Conservation (phyloP, 2,113 vertebrate species). For the Dicentrarchus labrax region DNA sequence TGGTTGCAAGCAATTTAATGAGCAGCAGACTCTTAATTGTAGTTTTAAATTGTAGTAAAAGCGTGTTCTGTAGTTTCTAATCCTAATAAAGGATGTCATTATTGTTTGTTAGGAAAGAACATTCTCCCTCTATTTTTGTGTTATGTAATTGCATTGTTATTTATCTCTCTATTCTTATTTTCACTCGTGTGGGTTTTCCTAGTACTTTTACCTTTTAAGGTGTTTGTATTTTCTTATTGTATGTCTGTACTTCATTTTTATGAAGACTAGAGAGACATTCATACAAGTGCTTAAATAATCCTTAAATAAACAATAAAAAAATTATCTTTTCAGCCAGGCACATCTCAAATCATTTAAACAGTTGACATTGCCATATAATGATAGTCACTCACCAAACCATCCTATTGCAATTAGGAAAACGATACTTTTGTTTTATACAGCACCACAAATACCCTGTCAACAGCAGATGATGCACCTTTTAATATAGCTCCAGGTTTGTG, state of each 20-base stretch:
- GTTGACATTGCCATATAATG: background rate
- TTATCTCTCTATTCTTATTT: no score
- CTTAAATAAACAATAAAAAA: no score
- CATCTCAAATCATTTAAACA: background rate
- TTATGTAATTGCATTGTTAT: no score
- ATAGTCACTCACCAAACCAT: background rate
- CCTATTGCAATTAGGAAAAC: background rate
- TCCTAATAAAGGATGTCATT: background rate
- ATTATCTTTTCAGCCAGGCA: background rate
- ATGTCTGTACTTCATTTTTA: no score
- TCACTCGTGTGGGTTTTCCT: background rate
- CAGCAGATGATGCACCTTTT: background rate
- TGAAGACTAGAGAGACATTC: no score
- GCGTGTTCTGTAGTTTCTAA: background rate
- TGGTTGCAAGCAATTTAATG: constrained; percentile 27
- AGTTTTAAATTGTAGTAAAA: background rate
- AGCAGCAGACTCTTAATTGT: constrained; percentile 12
- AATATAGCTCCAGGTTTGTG: background rate
- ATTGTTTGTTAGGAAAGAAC: background rate
- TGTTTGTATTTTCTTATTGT: no score
- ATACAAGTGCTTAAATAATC: no score
- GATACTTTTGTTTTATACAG: background rate
- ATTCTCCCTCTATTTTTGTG: background rate
- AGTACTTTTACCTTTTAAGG: no score
- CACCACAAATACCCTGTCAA: background rate